These are phyloP conservation scores for Brachypterus glaber DNA, from an alignment of 2,888 invertebrate genomes.

Conservation along the genomic window DNA sequence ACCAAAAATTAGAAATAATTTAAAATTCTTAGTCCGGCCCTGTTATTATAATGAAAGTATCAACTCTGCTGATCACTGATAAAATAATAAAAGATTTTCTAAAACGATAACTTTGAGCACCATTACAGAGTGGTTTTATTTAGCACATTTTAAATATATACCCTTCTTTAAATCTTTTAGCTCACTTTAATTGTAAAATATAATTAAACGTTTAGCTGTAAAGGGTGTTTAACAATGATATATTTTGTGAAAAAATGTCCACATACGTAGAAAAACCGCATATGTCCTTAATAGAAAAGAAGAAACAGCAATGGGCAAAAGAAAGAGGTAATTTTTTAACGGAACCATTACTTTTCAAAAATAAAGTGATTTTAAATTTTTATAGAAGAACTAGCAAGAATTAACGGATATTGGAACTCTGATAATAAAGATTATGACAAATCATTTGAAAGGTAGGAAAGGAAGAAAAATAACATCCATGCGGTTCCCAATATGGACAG, in stretches of 20 bases:
- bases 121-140: background rate
- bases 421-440: conserved; percentile 21
- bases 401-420: conserved; percentile 63
- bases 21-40: too few species aligned
- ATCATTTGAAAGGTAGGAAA: conserved; percentile 25
- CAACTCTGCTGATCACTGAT: too few species aligned
- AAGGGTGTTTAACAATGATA: background rate
- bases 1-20: too few species aligned
- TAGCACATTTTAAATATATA: background rate
- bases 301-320: conserved; percentile 86
- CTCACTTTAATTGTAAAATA: background rate
- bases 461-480: too few species aligned
- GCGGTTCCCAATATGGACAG: too few species aligned
- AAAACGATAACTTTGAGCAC: too few species aligned
- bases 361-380: conserved; percentile 20
- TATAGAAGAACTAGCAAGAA: conserved; percentile 72
- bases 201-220: background rate
- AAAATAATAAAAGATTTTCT: too few species aligned
- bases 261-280: conserved; percentile 27
- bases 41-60: too few species aligned
- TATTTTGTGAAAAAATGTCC: conserved; percentile 26
- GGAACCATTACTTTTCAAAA: background rate
- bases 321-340: conserved; percentile 67
- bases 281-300: conserved; percentile 71
- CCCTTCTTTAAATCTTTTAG: background rate